A percentile compares a stretch with the other conserved stretches of the same genome.
Evolutionary conservation across 2,888 invertebrate genomes (phyloP).

Genomic region (Sclerodermus sp.): DNA sequence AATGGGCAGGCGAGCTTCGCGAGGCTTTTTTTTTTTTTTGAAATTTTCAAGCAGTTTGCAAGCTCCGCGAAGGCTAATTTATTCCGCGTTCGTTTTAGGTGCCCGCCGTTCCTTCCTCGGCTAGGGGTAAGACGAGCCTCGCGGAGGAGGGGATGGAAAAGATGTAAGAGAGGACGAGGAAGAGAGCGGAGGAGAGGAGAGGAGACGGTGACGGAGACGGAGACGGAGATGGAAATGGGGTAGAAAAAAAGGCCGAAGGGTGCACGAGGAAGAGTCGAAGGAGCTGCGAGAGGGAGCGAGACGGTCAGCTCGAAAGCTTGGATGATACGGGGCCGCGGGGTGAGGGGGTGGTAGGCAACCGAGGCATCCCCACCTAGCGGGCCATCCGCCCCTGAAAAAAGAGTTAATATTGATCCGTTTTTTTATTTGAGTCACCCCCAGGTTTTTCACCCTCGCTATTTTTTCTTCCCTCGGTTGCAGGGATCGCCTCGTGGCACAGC

Average conservation of each 20-base stretch:
- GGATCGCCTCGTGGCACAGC: slow-evolving; percentile 34
- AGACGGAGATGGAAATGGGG: slow-evolving; percentile 32
- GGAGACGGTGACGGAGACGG: slow-evolving; percentile 14
- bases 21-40: neutral
- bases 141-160: slow-evolving; percentile 8
- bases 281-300: slow-evolving; percentile 5
- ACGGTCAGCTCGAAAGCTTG: slow-evolving; percentile 9
- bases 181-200: slow-evolving; percentile 29
- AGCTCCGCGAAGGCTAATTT: slow-evolving; percentile 33
- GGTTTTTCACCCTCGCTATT: slow-evolving; percentile 65
- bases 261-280: slow-evolving; percentile 3
- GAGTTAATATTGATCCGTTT: slow-evolving; percentile 73
- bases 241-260: slow-evolving; percentile 33
- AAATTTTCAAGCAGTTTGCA: slow-evolving; percentile 3
- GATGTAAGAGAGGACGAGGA: slow-evolving; percentile 3
- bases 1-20: too few relatives aligned
- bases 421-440: slow-evolving; percentile 68
- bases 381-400: slow-evolving; percentile 60
- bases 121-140: slow-evolving; percentile 13
- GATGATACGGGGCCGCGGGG: slow-evolving; percentile 13
- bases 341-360: slow-evolving; percentile 3
- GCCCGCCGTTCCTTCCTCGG: slow-evolving; percentile 9
- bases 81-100: slow-evolving; percentile 35
- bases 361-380: slow-evolving; percentile 35
- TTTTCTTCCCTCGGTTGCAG: slow-evolving; percentile 54